Conservation (phyloP, 2,113 vertebrate genomes). For the Nibea coibor region DNA sequence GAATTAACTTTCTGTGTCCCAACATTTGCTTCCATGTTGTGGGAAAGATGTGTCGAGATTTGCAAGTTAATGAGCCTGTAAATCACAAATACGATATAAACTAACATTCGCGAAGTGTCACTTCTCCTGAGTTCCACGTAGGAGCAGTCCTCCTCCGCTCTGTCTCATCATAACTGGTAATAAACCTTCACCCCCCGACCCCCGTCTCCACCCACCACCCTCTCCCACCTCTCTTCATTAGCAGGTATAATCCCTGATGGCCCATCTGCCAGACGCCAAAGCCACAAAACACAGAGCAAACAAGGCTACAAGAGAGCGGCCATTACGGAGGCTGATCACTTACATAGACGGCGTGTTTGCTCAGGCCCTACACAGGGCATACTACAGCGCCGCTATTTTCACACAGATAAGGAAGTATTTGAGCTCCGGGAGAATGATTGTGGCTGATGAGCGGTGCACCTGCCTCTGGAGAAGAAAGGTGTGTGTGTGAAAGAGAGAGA, state of each 20-base stretch:
- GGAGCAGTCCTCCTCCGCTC: neutral
- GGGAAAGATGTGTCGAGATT: neutral
- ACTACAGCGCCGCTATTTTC: conserved; percentile 30
- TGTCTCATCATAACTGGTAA: conserved; percentile 42
- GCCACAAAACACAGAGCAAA: conserved; percentile 73
- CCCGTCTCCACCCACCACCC: neutral
- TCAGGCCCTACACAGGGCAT: conserved; percentile 30
- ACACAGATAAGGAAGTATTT: conserved; percentile 56
- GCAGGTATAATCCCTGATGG: conserved; percentile 77
- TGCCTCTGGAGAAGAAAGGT: conserved; percentile 27
- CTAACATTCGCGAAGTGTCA: neutral
- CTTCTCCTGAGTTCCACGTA: neutral
- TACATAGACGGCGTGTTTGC: conserved; percentile 57
- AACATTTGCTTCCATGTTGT: neutral
- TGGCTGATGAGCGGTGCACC: conserved; percentile 46
- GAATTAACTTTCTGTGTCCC: neutral
- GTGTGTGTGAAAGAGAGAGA: conserved; percentile 6
- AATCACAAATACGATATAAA: neutral
- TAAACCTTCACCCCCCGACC: conserved; percentile 8
- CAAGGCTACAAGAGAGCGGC: conserved; percentile 47
- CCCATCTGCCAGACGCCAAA: conserved; percentile 76
- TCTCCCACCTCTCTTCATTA: conserved; percentile 68
- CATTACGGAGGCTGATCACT: conserved; percentile 60
- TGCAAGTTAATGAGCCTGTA: neutral
- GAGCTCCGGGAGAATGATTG: conserved; percentile 44